Percentiles rank a stretch among this genome's conserved stretches.
Evolutionary conservation across 2,888 invertebrate genomes (phyloP).

Genomic region (Glaucopsyche alexis): DNA sequence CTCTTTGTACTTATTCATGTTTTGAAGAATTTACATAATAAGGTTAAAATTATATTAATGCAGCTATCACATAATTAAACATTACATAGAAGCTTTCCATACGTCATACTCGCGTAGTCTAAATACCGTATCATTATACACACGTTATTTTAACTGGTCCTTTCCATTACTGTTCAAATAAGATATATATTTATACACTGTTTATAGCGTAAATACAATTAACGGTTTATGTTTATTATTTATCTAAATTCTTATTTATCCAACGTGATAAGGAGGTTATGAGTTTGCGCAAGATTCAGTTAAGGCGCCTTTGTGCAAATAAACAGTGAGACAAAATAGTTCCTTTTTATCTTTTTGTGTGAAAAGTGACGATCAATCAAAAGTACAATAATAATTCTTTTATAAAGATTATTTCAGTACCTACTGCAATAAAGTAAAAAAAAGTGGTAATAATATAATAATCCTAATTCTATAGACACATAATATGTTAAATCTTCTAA

Average conservation of each 20-base stretch:
- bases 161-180: conserved; percentile 54
- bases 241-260: conserved; percentile 26
- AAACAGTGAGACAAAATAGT: conserved; percentile 6
- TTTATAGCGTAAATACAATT: conserved; percentile 42
- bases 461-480: no score
- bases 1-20: no score
- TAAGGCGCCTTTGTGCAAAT: conserved; percentile 45
- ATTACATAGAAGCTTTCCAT: conserved; percentile 9
- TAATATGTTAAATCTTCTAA: no score
- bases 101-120: conserved; percentile 10
- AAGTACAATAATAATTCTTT: background rate
- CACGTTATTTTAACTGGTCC: conserved; percentile 37
- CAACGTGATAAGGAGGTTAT: conserved; percentile 44
- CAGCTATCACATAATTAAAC: background rate
- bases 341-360: conserved; percentile 31
- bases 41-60: no score
- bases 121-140: conserved; percentile 24
- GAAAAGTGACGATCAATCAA: no score
- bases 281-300: conserved; percentile 44
- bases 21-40: no score
- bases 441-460: no score
- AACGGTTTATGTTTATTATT: conserved; percentile 38
- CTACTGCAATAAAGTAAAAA: no score
- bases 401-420: no score
- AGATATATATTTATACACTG: conserved; percentile 46